phyloP scores from a whole-genome alignment of 2,888 invertebrate genomes.

The Escarpia spicata region DNA sequence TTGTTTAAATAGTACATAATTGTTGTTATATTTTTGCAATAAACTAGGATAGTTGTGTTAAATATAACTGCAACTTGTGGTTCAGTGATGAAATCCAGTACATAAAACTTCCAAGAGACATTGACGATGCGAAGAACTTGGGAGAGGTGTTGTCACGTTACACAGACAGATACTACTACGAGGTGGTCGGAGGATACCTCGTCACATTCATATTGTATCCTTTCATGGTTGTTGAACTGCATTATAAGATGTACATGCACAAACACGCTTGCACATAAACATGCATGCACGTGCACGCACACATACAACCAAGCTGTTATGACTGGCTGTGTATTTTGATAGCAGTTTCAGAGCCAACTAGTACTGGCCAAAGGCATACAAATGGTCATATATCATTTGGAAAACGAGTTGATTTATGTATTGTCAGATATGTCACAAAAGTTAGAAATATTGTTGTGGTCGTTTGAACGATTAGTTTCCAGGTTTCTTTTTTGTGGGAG shows the following conservation, averaged over 20 bases:
- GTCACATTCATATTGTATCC: slow-evolving; percentile 93
- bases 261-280: no score
- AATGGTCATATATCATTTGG: background rate
- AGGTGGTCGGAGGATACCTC: slow-evolving; percentile 90
- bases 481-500: background rate
- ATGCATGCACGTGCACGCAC: no score
- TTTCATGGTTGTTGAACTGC: slow-evolving; percentile 26
- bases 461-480: background rate
- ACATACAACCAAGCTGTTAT: no score
- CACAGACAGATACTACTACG: slow-evolving; percentile 89
- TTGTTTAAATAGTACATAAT: background rate
- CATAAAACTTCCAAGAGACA: slow-evolving; percentile 89
- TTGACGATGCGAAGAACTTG: slow-evolving; percentile 94
- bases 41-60: background rate
- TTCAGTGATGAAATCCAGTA: slow-evolving; percentile 83
- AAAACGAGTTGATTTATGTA: background rate
- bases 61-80: slow-evolving; percentile 23
- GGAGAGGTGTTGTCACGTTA: slow-evolving; percentile 90
- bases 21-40: background rate
- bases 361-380: background rate
- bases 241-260: background rate
- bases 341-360: no score
- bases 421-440: no score
- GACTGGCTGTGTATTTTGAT: no score
- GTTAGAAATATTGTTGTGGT: background rate